Evolutionary conservation across 2,113 vertebrate species (phyloP).

Genomic region (Bufo bufo): DNA sequence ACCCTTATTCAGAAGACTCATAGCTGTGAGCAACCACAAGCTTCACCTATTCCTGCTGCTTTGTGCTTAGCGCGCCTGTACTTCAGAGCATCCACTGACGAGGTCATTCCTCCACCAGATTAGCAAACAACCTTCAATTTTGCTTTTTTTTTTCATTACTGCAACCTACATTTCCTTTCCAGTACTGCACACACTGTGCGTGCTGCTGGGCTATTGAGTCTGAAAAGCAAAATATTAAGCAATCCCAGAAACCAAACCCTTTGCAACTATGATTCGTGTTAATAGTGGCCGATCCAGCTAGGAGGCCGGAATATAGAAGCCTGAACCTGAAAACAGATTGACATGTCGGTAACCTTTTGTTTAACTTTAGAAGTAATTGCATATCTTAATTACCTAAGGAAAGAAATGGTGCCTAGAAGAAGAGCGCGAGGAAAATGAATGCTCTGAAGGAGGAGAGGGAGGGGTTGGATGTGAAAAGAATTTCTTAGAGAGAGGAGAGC

Average conservation of each 20-base stretch:
- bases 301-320: neutral
- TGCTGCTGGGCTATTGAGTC: conserved; percentile 1
- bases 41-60: neutral
- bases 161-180: neutral
- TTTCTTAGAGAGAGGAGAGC: conserved; percentile 42
- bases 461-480: conserved; percentile 16
- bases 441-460: neutral
- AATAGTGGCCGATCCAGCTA: conserved; percentile 16
- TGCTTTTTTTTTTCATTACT: neutral
- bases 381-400: conserved; percentile 50
- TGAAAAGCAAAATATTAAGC: conserved; percentile 22
- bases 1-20: conserved; percentile 55
- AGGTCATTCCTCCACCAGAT: conserved; percentile 46
- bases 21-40: conserved; percentile 14
- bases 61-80: conserved; percentile 28
- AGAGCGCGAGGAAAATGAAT: neutral
- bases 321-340: conserved; percentile 32
- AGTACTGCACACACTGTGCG: neutral
- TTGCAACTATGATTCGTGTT: neutral
- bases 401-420: conserved; percentile 26
- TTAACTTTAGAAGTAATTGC: conserved; percentile 51
- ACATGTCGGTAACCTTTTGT: conserved; percentile 53
- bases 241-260: neutral
- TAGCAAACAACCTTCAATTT: conserved; percentile 47
- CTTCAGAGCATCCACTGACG: conserved; percentile 38